Evolutionary conservation across 2,113 vertebrate species (phyloP).

Genomic region (Pollimyrus isidori): DNA sequence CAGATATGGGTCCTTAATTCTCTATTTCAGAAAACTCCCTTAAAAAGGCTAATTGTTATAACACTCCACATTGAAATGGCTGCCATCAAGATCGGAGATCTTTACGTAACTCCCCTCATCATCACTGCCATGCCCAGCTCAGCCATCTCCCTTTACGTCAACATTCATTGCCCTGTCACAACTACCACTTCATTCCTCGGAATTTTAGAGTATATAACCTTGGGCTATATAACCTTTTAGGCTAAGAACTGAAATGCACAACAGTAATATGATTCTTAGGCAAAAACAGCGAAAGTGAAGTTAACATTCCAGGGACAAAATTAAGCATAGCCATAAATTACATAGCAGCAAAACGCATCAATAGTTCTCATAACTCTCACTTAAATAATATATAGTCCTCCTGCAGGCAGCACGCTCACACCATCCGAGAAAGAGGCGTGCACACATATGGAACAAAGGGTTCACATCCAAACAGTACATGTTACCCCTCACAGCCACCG

Average conservation of each 20-base stretch:
- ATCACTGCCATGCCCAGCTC: too few relatives aligned
- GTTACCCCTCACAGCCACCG: slow-evolving; percentile 4
- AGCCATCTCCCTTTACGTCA: neutral
- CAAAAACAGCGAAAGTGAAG: neutral
- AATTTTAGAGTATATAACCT: neutral
- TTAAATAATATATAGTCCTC: neutral
- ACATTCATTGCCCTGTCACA: neutral
- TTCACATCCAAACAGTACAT: neutral
- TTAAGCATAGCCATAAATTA: neutral
- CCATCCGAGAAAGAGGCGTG: neutral
- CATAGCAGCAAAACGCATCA: neutral
- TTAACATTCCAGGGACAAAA: neutral
- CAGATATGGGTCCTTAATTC: neutral
- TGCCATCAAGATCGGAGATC: neutral
- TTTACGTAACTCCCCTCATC: neutral
- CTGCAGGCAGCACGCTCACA: neutral
- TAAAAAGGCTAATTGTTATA: neutral
- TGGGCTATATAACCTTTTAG: neutral
- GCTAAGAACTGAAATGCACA: neutral
- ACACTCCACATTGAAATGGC: neutral
- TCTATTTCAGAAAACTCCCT: neutral
- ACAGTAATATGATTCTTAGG: neutral
- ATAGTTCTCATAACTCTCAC: neutral
- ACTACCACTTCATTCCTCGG: neutral
- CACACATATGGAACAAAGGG: neutral